Evolutionary conservation across 2,113 vertebrate species (phyloP).

Genomic region (Chloropsis cyanopogon): DNA sequence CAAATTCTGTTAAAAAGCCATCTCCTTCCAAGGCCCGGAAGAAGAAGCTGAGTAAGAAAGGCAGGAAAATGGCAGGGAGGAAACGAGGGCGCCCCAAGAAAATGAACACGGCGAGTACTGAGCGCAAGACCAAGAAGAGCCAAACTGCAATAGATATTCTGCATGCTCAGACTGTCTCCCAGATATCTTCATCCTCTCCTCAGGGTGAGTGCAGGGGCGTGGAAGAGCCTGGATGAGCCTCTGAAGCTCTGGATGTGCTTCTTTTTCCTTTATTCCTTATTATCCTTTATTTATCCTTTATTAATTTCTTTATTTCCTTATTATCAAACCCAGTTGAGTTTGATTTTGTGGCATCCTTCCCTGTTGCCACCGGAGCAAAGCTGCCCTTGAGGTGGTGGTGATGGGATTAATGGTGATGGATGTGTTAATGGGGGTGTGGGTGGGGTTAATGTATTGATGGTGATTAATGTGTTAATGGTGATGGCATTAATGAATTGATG

Average conservation of each 20-base stretch:
- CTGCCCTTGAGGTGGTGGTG: background rate
- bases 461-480: background rate
- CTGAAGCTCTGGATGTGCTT: background rate
- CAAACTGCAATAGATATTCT: constrained; percentile 90
- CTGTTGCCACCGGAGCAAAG: background rate
- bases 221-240: background rate
- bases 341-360: background rate
- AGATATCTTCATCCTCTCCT: constrained; percentile 85
- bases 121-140: constrained; percentile 89
- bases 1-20: constrained; percentile 81
- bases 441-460: background rate
- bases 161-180: constrained; percentile 84
- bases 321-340: background rate
- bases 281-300: too few relatives aligned
- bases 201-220: constrained; percentile 78
- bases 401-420: background rate
- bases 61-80: constrained; percentile 89
- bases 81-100: constrained; percentile 97
- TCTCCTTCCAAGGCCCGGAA: constrained; percentile 86
- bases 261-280: background rate
- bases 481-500: background rate
- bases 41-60: constrained; percentile 85
- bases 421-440: background rate
- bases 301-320: too few relatives aligned
- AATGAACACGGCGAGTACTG: constrained; percentile 72